Percentiles rank a stretch among this genome's conserved stretches.
Evolutionary conservation across 1,140 invertebrate genomes (phyloP).

Genomic region (Apis dorsata): DNA sequence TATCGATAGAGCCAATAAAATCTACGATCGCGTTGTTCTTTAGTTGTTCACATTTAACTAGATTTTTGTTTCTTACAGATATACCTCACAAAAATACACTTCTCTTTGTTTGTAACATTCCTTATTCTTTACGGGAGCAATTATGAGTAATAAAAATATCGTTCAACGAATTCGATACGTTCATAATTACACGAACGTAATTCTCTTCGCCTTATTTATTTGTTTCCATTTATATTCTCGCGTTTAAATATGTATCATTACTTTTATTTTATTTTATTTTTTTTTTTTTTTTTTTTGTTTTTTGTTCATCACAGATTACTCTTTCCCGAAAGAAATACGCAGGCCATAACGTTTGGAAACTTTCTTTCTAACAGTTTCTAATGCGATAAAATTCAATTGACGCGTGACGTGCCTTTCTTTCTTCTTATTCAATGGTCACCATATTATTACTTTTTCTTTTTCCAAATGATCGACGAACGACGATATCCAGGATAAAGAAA

Average conservation of each 20-base stretch:
- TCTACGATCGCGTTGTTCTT: slow-evolving; percentile 42
- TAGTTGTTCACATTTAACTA: slow-evolving; percentile 57
- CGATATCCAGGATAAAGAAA: background rate
- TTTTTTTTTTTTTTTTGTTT: slow-evolving; percentile 20
- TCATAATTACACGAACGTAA: slow-evolving; percentile 12
- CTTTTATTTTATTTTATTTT: slow-evolving; percentile 29
- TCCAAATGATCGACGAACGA: background rate
- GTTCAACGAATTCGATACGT: slow-evolving; percentile 54
- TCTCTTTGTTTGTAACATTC: slow-evolving; percentile 46
- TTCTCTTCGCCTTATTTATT: slow-evolving; percentile 7
- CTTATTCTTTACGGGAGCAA: slow-evolving; percentile 58
- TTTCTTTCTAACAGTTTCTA: slow-evolving; percentile 17
- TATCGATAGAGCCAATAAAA: slow-evolving; percentile 53
- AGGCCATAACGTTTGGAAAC: slow-evolving; percentile 48
- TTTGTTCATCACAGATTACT: slow-evolving; percentile 55
- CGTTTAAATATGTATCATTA: slow-evolving; percentile 41
- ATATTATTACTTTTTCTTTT: background rate
- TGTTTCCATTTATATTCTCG: slow-evolving; percentile 5
- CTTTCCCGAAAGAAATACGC: slow-evolving; percentile 44
- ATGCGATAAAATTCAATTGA: slow-evolving; percentile 24
- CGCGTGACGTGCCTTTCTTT: background rate
- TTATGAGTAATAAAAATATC: slow-evolving; percentile 65
- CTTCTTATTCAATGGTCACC: background rate
- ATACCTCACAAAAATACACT: slow-evolving; percentile 67
- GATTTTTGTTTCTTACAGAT: slow-evolving; percentile 62